phyloP scores from a whole-genome alignment of 2,797 vertebrate genomes.

The Muscicapa striata region DNA sequence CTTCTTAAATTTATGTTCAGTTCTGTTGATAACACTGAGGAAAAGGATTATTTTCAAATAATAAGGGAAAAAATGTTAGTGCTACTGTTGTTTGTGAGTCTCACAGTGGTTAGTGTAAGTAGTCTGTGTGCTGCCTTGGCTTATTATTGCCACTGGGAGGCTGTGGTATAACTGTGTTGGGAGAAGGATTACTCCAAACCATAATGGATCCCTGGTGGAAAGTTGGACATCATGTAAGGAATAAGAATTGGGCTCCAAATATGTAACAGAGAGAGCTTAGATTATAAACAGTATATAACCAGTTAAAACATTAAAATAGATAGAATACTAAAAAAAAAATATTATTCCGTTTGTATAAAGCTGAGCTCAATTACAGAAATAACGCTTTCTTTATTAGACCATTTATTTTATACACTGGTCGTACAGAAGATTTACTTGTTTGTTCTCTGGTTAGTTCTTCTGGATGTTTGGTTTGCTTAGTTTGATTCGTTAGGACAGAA shows the following conservation, averaged over 20 bases:
- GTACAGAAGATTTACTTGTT: neutral
- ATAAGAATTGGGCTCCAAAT: neutral
- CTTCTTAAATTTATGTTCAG: neutral
- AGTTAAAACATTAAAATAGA: neutral
- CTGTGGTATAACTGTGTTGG: constrained; percentile 22
- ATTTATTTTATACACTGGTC: neutral
- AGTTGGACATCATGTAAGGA: neutral
- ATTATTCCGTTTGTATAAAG: neutral
- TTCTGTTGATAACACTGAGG: neutral
- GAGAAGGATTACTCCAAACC: constrained; percentile 42
- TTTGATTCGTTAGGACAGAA: neutral
- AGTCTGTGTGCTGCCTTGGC: neutral
- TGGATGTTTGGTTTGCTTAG: neutral
- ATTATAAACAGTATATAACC: neutral
- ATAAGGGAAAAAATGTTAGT: neutral
- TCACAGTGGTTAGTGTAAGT: neutral
- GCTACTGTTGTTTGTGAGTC: neutral
- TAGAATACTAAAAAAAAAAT: neutral
- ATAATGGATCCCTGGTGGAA: constrained; percentile 33
- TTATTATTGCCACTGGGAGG: constrained; percentile 5
- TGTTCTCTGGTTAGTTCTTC: neutral
- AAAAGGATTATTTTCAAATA: constrained; percentile 5
- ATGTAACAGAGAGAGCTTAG: neutral
- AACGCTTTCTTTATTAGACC: neutral
- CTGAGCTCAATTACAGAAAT: neutral